Conservation (phyloP, 92 coral and sea anemone species). For the Parazoanthus swiftii region DNA sequence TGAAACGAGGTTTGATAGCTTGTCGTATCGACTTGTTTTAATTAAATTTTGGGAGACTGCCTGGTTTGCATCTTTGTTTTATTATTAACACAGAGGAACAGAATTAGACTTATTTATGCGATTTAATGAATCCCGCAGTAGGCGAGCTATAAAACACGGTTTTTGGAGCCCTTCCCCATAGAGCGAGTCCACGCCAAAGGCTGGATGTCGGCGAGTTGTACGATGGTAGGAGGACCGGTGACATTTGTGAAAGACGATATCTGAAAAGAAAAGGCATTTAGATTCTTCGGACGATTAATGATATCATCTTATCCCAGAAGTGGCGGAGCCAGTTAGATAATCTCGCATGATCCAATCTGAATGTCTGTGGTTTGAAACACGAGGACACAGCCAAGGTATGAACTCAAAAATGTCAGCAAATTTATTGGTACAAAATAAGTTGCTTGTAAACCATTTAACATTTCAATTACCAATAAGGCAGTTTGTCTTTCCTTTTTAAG, state of each 20-base stretch:
- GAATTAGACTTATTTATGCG: neutral
- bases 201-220: neutral
- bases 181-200: neutral
- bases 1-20: neutral
- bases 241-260: neutral
- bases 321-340: neutral
- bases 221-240: neutral
- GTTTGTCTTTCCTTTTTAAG: too few species aligned
- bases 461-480: too few species aligned
- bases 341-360: too few species aligned
- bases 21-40: neutral
- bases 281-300: neutral
- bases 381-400: neutral
- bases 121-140: neutral
- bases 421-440: neutral
- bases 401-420: neutral
- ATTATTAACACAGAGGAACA: neutral
- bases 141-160: neutral
- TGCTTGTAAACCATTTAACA: neutral
- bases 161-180: too few species aligned
- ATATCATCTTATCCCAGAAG: neutral
- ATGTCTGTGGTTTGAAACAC: neutral
- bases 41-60: neutral
- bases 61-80: neutral
- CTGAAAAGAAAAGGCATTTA: neutral